Evolutionary conservation across 2,113 vertebrate genomes (phyloP).

Genomic region (Xiphorhynchus elegans): DNA sequence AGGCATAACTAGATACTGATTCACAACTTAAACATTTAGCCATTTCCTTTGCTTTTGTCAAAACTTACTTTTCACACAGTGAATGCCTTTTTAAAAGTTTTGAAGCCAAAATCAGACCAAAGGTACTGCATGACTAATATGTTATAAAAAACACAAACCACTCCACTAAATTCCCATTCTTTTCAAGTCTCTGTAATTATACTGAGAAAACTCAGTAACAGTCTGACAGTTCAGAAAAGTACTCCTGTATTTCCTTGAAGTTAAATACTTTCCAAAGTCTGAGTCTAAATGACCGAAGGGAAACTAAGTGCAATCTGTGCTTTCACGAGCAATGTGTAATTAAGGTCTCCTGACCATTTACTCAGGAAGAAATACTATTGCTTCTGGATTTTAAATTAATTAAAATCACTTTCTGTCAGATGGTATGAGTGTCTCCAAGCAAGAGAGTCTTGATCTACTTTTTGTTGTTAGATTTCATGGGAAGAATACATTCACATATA

Average conservation of each 20-base stretch:
- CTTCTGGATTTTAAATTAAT: constrained; percentile 13
- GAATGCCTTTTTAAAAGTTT: neutral
- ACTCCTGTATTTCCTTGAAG: neutral
- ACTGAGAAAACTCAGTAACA: neutral
- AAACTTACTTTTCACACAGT: neutral
- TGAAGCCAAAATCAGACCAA: neutral
- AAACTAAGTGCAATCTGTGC: constrained; percentile 2
- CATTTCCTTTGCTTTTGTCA: neutral
- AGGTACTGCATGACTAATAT: neutral
- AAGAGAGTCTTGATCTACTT: neutral
- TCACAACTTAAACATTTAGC: neutral
- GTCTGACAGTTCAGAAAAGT: neutral
- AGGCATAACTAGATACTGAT: neutral
- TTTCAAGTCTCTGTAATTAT: neutral
- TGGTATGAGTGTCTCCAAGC: neutral
- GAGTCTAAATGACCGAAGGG: neutral
- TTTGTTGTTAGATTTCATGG: neutral
- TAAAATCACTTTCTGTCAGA: constrained; percentile 27
- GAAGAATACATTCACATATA: neutral
- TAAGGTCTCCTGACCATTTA: constrained; percentile 7
- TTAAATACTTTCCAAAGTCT: neutral
- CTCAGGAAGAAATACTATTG: constrained; percentile 7
- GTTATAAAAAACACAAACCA: neutral
- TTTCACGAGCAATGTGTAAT: constrained; percentile 1
- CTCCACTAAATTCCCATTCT: neutral